Evolutionary conservation across 2,888 invertebrate species (phyloP), one percentile per base, ranked within the genome.

Genomic region (Imbricaverruca yamaguchii): DNA sequence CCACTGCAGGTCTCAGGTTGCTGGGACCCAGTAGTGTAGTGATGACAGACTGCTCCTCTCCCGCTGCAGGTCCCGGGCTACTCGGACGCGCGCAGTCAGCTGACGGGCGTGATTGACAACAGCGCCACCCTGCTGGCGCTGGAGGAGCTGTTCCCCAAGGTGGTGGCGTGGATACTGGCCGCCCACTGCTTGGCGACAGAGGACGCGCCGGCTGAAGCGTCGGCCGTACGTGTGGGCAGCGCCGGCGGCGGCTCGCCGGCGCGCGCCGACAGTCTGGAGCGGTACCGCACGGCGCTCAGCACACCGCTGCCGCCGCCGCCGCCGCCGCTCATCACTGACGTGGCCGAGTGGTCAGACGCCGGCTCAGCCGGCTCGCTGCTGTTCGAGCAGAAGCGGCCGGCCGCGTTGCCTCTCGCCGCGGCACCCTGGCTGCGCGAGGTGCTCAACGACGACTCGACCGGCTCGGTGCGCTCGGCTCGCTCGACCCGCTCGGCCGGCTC

Each of bases 91-190:
- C 85, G 85, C 80, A 88, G 87, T 84, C 87, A 88, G 56, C 84
- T 88, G 61, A 88, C 88, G 0, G 88, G 88, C 9, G 86, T 88
- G 4, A 87, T 88, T 80, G 87, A 88, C 83, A 86, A 87, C 12
- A 86, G 87, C 7, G 87, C 86, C 59, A 86, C 86, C 79, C 85
- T 87, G 56, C 84, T 85, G 21, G 83, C 86, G 8, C 85, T 88
- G 0, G 85, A 85, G 81, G 83, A 85, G 18, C 85, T 86, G 80
- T 88, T 87, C 83, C 84, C 86, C 10, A 87, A 86, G 83, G 86
- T 86, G 80, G 83, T 88, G 18, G 84, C 86, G 11, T 88, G 87
- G 87, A 83, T 87, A 61, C 81, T 88, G 21, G 81, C 88, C n/a
- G 85, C 86, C 65, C 85, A 87, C 59, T 67, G 81, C 21, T 67